These are phyloP conservation scores for Armadillidium nasatum DNA, from an alignment of 1,140 invertebrate genomes.

Conservation along the genomic window DNA sequence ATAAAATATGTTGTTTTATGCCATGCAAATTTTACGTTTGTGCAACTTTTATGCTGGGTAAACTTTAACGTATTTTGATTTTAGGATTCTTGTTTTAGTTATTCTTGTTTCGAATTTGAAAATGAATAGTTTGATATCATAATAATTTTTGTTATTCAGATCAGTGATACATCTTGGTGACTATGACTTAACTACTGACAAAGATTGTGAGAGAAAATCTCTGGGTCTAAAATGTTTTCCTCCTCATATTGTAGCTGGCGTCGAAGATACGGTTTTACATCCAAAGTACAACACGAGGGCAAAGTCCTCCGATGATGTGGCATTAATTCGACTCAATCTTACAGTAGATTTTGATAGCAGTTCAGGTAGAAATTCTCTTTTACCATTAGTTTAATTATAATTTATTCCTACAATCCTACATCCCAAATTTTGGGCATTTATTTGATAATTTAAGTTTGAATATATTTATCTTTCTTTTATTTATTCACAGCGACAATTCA, in stretches of 20 bases:
- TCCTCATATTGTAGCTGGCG: constrained; percentile 12
- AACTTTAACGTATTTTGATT: too few species aligned
- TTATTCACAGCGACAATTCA: constrained; percentile 16
- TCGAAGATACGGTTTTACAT: constrained; percentile 18
- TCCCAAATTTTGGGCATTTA: too few species aligned
- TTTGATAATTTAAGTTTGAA: too few species aligned
- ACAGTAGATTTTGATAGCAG: background rate
- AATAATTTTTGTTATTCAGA: background rate
- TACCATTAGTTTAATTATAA: too few species aligned
- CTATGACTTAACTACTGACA: constrained; percentile 18
- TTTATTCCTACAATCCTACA: too few species aligned
- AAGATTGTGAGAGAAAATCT: constrained; percentile 1
- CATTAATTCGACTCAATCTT: constrained; percentile 20
- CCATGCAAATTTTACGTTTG: too few species aligned
- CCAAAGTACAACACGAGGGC: background rate
- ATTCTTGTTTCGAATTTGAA: too few species aligned
- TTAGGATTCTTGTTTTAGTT: too few species aligned
- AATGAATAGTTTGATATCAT: too few species aligned
- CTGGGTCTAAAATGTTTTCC: background rate
- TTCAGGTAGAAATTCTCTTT: too few species aligned
- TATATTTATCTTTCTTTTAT: background rate
- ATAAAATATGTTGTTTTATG: too few species aligned
- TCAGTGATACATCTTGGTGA: constrained; percentile 20
- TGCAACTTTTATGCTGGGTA: too few species aligned
- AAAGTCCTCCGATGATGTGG: constrained; percentile 22